Conservation (phyloP, 64 coral and sea anemone genomes). For the Montipora sp. region DNA sequence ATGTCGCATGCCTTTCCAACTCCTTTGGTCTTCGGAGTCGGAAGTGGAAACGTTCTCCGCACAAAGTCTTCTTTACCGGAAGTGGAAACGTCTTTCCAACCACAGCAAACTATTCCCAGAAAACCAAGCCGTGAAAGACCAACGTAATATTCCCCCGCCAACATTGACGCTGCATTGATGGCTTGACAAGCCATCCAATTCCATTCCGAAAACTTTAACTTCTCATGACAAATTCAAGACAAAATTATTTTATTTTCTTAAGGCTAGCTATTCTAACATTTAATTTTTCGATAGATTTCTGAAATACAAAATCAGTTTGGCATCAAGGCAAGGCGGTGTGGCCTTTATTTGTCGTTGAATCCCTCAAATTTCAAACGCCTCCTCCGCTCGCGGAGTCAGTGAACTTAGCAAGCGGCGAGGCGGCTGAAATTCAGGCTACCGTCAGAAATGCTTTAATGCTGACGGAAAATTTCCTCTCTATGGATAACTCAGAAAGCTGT, state of each 20-base stretch:
- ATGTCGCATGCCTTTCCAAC: no score
- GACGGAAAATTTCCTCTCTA: no score
- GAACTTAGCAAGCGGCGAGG: no score
- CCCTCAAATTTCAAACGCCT: no score
- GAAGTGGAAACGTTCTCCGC: no score
- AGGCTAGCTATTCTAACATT: background rate
- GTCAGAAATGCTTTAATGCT: no score
- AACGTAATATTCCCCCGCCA: background rate
- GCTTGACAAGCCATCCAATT: background rate
- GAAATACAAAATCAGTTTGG: background rate
- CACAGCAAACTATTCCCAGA: background rate
- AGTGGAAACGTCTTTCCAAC: background rate
- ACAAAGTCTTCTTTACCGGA: background rate
- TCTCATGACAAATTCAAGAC: background rate
- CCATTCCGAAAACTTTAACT: slow-evolving; percentile 8
- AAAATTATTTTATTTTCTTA: background rate
- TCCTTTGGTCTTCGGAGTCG: background rate
- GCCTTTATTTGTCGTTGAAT: no score
- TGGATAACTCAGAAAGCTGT: no score
- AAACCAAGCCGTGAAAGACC: no score
- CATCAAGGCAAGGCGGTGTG: background rate
- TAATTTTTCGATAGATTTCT: background rate
- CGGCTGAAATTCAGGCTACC: no score
- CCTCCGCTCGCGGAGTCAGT: no score
- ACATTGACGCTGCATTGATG: background rate